Evolutionary conservation across 2,113 vertebrate species (phyloP).

Genomic region (Elachura formosa): DNA sequence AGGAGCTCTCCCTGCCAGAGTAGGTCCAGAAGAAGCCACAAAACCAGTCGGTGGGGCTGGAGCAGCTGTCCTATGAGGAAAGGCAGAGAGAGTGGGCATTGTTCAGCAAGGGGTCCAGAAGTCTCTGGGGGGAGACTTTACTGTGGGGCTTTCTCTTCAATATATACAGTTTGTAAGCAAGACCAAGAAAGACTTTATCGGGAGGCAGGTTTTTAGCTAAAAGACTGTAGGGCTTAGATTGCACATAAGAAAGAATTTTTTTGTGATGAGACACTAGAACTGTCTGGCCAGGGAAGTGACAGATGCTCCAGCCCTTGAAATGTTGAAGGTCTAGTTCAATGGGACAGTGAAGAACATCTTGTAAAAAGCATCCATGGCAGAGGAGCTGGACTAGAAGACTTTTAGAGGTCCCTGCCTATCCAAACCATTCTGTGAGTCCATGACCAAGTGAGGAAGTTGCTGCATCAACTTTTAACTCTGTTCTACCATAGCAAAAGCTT

Average conservation of each 20-base stretch:
- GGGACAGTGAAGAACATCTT: background rate
- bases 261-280: background rate
- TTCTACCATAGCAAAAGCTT: background rate
- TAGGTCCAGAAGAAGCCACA: fast-evolving
- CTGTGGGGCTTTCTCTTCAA: background rate
- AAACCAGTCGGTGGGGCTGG: background rate
- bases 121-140: fast-evolving
- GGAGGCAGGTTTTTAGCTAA: background rate
- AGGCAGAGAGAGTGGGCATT: background rate
- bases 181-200: background rate
- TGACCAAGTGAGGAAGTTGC: background rate
- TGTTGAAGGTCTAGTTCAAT: background rate
- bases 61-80: background rate
- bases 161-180: background rate
- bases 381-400: background rate
- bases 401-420: background rate
- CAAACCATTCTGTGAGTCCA: fast-evolving
- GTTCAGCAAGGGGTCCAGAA: background rate
- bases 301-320: background rate
- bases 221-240: background rate
- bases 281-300: background rate
- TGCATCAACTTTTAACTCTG: background rate
- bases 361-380: background rate
- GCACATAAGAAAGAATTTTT: background rate
- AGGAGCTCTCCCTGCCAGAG: background rate